Conservation (phyloP, 2,113 vertebrate genomes). For the Sitta europaea region DNA sequence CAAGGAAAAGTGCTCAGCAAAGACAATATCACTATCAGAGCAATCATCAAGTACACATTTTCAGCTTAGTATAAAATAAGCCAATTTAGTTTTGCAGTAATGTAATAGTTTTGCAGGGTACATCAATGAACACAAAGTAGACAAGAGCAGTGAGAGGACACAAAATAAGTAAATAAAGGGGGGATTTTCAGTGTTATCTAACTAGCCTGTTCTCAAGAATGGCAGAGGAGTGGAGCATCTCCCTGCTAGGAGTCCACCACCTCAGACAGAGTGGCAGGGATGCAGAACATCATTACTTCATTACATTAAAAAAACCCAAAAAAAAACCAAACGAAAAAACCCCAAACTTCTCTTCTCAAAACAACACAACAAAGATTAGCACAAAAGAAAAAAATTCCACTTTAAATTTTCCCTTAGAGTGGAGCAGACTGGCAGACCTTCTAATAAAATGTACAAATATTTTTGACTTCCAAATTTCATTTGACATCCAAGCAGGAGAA, state of each 20-base stretch:
- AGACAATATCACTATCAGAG: background rate
- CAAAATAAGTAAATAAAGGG: background rate
- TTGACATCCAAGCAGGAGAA: background rate
- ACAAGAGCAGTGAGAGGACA: background rate
- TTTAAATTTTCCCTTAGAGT: background rate
- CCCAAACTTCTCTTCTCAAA: background rate
- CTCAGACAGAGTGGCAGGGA: rapidly evolving
- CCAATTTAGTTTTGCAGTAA: background rate
- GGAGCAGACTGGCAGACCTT: background rate
- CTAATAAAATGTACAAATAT: background rate
- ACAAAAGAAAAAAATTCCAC: background rate
- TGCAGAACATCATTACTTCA: background rate
- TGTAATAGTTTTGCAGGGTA: background rate
- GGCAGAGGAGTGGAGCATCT: rapidly evolving
- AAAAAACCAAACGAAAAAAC: background rate
- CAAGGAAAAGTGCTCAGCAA: background rate
- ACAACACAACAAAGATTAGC: background rate
- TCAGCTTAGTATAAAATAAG: background rate
- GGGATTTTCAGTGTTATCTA: background rate
- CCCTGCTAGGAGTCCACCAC: background rate
- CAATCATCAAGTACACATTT: background rate
- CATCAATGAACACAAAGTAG: background rate
- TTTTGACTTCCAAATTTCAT: background rate
- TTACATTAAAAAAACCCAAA: background rate
- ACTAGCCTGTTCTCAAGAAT: background rate